These are phyloP conservation scores for Gobio occitaniae DNA, from an alignment of 2,797 vertebrate genomes.

Conservation along the genomic window DNA sequence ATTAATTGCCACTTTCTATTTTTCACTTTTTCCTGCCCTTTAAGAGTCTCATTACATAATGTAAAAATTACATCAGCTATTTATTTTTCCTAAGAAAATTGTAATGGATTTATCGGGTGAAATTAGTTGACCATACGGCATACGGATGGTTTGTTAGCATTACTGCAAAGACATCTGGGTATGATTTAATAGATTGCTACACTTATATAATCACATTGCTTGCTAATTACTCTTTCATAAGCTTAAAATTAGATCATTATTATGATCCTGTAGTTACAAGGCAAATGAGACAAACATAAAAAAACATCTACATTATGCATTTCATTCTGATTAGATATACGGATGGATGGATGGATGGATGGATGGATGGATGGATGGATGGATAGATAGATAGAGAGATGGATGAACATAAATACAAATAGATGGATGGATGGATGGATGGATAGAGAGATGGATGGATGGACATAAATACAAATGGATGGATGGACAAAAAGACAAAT, in stretches of 20 bases:
- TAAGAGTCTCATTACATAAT: not conserved
- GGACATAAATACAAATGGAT: too few species aligned
- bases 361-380: not conserved
- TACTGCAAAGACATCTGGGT: not conserved
- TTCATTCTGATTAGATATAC: not conserved
- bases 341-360: not conserved
- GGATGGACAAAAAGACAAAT: too few species aligned
- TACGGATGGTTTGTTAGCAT: not conserved
- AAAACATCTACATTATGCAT: not conserved
- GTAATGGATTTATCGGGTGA: not conserved
- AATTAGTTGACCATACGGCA: not conserved
- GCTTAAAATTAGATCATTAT: not conserved
- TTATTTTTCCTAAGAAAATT: not conserved
- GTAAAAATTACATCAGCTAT: not conserved
- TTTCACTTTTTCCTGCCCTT: not conserved
- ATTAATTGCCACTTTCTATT: not conserved
- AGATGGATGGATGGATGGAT: too few species aligned
- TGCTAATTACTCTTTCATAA: not conserved
- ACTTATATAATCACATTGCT: constrained; percentile 3
- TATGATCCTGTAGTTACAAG: not conserved
- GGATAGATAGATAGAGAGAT: not conserved
- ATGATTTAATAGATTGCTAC: not conserved
- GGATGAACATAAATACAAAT: not conserved
- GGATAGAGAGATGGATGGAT: accelerated
- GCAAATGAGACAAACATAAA: not conserved